A percentile compares a stretch with the other conserved stretches of the same genome.
These are phyloP conservation scores for Syrrhaptes paradoxus DNA, from an alignment of 2,113 vertebrate species.

Conservation along the genomic window DNA sequence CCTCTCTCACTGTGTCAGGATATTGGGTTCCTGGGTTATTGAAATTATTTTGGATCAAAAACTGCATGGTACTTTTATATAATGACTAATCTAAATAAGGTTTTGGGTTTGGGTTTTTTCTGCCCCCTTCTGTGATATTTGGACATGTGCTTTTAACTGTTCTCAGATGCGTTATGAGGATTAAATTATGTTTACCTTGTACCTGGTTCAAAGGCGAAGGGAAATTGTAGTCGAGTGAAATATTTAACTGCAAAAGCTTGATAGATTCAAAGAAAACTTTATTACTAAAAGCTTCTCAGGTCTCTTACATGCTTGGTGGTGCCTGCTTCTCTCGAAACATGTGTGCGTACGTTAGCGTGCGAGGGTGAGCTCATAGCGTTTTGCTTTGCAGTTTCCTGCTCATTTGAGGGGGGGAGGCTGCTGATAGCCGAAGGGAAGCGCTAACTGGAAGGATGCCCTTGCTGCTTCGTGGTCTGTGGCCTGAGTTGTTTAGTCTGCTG, in stretches of 20 bases:
- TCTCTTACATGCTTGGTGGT: background rate
- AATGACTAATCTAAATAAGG: background rate
- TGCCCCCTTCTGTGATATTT: background rate
- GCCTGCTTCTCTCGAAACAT: background rate
- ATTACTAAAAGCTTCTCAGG: background rate
- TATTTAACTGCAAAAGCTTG: background rate
- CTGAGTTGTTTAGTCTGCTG: background rate
- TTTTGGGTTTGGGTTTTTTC: background rate
- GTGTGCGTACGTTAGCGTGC: no score
- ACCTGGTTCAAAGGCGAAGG: background rate
- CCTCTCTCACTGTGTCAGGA: background rate
- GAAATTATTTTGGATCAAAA: background rate
- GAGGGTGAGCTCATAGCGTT: background rate
- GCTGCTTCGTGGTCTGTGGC: background rate
- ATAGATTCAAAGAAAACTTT: background rate
- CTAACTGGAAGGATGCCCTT: background rate
- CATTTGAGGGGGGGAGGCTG: background rate
- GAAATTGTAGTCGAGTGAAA: background rate
- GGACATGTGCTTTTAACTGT: background rate
- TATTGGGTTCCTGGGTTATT: background rate
- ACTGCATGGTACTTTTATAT: background rate
- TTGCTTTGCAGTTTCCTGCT: background rate
- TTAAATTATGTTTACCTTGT: background rate
- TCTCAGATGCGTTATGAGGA: background rate
- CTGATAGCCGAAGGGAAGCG: background rate